Conservation (phyloP, 2,113 vertebrate genomes). For the Aspiorhynchus laticeps region DNA sequence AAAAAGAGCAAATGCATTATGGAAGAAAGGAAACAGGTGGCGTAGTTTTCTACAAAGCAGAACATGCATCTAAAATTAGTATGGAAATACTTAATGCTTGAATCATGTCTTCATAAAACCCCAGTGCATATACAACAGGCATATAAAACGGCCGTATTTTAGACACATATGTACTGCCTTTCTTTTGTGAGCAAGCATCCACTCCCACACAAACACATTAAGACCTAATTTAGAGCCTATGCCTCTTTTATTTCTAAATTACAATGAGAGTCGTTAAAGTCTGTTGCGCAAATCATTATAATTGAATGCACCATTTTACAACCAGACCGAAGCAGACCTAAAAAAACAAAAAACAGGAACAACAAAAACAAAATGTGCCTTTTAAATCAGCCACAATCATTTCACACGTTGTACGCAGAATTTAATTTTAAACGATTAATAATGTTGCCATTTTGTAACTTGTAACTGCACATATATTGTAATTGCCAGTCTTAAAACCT, state of each 20-base stretch:
- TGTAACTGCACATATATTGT: slow-evolving; percentile 31
- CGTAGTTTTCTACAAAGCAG: slow-evolving; percentile 1
- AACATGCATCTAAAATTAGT: not conserved
- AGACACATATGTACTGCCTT: not conserved
- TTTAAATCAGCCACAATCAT: slow-evolving; percentile 23
- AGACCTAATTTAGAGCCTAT: slow-evolving; percentile 16
- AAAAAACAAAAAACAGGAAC: not conserved
- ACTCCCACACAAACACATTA: slow-evolving; percentile 30
- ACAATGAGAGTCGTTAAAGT: slow-evolving; percentile 38
- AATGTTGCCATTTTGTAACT: slow-evolving; percentile 13
- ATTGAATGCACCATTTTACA: slow-evolving; percentile 34
- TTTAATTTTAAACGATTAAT: slow-evolving; percentile 23
- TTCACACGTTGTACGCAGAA: slow-evolving; percentile 3
- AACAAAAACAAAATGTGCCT: slow-evolving; percentile 39
- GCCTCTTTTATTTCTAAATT: slow-evolving; percentile 50
- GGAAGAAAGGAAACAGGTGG: slow-evolving; percentile 20
- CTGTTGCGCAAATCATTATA: slow-evolving; percentile 31
- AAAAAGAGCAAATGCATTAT: not conserved
- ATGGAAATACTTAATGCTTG: slow-evolving; percentile 1
- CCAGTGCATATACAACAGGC: not conserved
- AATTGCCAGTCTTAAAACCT: not conserved
- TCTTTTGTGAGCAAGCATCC: not conserved
- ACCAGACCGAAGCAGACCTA: not conserved
- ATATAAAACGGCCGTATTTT: not conserved
- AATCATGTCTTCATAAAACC: slow-evolving; percentile 2